These are phyloP conservation scores for Altica lythri DNA, from an alignment of 2,888 invertebrate genomes.

Conservation along the genomic window DNA sequence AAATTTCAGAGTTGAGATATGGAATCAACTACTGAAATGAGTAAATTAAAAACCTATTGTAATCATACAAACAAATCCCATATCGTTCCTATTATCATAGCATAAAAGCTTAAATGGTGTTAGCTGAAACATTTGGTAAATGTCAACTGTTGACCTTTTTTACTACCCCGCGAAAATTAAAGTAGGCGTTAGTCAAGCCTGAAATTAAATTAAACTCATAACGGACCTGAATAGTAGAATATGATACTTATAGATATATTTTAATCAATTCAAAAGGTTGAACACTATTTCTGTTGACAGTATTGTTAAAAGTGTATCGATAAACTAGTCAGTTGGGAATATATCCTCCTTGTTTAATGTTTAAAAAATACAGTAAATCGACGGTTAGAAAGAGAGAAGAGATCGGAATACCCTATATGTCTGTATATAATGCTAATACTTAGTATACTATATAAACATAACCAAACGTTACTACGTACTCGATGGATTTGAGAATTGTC, in stretches of 20 bases:
- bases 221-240: constrained; percentile 29
- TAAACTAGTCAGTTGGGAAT: too few relatives aligned
- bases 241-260: constrained; percentile 20
- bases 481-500: too few relatives aligned
- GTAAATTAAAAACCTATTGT: background rate
- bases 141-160: constrained; percentile 50
- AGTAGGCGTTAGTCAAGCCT: constrained; percentile 49
- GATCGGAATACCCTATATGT: too few relatives aligned
- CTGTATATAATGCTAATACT: too few relatives aligned
- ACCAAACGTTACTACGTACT: too few relatives aligned
- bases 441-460: too few relatives aligned
- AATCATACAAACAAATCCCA: background rate
- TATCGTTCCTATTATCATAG: constrained; percentile 17
- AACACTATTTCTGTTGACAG: background rate
- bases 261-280: constrained; percentile 26
- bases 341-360: too few relatives aligned
- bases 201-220: constrained; percentile 49
- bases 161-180: constrained; percentile 49
- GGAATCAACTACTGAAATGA: too few relatives aligned
- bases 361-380: too few relatives aligned
- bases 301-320: too few relatives aligned
- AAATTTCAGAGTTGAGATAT: too few relatives aligned
- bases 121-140: constrained; percentile 40
- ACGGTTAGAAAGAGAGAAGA: too few relatives aligned
- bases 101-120: constrained; percentile 37